Evolutionary conservation across 2,888 invertebrate genomes (phyloP).

Genomic region (Sthenelais limicola): DNA sequence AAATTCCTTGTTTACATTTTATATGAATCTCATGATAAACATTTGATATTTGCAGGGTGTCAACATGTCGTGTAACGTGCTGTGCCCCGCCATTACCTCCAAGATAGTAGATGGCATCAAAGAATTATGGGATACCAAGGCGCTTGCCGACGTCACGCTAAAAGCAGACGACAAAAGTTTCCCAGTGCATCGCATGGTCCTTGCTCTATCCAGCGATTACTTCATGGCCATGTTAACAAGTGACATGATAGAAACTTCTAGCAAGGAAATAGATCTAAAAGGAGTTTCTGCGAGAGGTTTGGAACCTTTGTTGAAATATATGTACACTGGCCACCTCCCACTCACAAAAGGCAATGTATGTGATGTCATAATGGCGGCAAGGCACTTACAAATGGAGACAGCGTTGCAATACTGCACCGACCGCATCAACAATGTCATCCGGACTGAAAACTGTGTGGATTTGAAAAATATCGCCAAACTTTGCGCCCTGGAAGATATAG

Average conservation of each 20-base stretch:
- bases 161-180: slow-evolving; percentile 7
- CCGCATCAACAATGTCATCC: slow-evolving; percentile 5
- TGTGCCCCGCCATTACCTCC: background rate
- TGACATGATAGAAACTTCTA: slow-evolving; percentile 11
- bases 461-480: slow-evolving; percentile 22
- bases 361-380: slow-evolving; percentile 24
- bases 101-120: background rate
- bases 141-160: slow-evolving; percentile 11
- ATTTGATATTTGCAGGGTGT: too few species aligned
- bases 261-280: slow-evolving; percentile 1
- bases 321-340: slow-evolving; percentile 6
- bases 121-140: slow-evolving; percentile 1
- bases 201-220: slow-evolving; percentile 21
- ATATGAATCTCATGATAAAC: too few species aligned
- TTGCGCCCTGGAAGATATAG: slow-evolving; percentile 26
- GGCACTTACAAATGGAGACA: slow-evolving; percentile 20
- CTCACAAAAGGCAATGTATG: slow-evolving; percentile 16
- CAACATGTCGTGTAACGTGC: too few species aligned
- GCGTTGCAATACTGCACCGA: background rate
- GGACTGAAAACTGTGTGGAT: slow-evolving; percentile 20
- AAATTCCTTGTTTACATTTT: too few species aligned
- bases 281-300: slow-evolving; percentile 20
- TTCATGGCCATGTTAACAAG: slow-evolving; percentile 25
- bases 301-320: slow-evolving; percentile 1
- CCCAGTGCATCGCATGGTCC: background rate